These are phyloP conservation scores for Margaritifera margaritifera DNA, from an alignment of 2,888 invertebrate species.

Conservation along the genomic window DNA sequence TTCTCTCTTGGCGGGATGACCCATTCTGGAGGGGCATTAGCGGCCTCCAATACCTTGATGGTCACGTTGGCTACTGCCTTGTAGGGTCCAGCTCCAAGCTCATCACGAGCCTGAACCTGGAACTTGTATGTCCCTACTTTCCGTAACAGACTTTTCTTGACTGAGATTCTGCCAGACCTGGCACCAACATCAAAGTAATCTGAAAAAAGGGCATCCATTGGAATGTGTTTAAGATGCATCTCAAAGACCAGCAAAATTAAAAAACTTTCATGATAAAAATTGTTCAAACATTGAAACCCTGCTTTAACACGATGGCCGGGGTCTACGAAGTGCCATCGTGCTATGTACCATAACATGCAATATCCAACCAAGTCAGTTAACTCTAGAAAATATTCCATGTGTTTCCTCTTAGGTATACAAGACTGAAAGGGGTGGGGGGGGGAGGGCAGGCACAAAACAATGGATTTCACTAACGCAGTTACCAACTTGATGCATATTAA, in stretches of 20 bases:
- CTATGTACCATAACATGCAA: too few species aligned
- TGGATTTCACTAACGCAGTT: too few species aligned
- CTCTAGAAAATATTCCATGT: too few species aligned
- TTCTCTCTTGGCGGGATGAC: slow-evolving; percentile 84
- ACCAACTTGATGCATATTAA: too few species aligned
- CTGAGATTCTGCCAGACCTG: slow-evolving; percentile 86
- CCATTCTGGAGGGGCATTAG: slow-evolving; percentile 84
- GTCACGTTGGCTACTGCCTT: slow-evolving; percentile 79
- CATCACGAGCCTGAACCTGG: slow-evolving; percentile 34
- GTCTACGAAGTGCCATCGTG: too few species aligned
- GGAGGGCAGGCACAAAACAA: too few species aligned
- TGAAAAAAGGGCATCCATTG: slow-evolving; percentile 63
- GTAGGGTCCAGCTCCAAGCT: slow-evolving; percentile 24
- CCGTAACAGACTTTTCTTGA: slow-evolving; percentile 82
- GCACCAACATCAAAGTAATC: slow-evolving; percentile 85
- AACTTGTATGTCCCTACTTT: slow-evolving; percentile 78
- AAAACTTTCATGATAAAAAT: neutral
- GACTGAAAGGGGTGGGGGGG: too few species aligned
- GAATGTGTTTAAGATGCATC: too few species aligned
- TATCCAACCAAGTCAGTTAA: too few species aligned
- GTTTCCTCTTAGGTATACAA: too few species aligned
- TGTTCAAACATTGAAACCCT: neutral
- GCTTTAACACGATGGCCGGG: too few species aligned
- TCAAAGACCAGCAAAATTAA: neutral
- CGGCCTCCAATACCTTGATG: slow-evolving; percentile 74